Evolutionary conservation across 2,888 invertebrate genomes (phyloP), one percentile per base, ranked within the genome.

Genomic region (Parapristionchus giblindavisi): DNA sequence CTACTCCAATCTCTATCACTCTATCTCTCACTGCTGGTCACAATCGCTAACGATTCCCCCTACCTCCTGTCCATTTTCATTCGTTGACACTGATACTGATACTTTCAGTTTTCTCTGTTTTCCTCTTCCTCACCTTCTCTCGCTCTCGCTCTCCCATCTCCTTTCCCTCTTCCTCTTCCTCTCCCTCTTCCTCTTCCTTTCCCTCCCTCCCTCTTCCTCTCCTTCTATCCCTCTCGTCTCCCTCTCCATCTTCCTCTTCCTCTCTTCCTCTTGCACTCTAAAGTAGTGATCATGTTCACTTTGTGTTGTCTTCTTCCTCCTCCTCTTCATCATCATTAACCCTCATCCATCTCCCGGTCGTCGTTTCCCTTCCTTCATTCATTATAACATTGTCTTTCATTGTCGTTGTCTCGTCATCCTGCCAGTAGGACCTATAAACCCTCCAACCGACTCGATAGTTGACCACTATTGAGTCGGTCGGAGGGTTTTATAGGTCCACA

Each of bases 101-200:
- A 3, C 29, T 27, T 29, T 48, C 21, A 24, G 24, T 58, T 27
- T 17, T 58, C 24, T 27, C 27, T 24, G 11, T 24, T 58, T 24
- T 58, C 58, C 27, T 58, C 27, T 70, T 38, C 56, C 70, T 38
- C 70, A 36, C 8, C 24, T 29, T 36, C 56, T 54, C 54, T 24
- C 34, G 5, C 6, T 68, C 68, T 40, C 21, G n/a, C 14, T 17
- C 66, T 40, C 52, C 21, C 52, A 11, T 48, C 29, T 29, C 54
- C 2, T 2, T 34, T 52, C 27, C 68, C 29, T 34, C 34, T 3
- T 5, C 54, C 54, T 52, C 70, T 5, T 52, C 56, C 36, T 32
- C 27, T 8, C 11, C 24, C 24, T 56, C 11, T 56, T 6, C 6
- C n/a, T 56, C 56, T 56, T 6, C 24, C 56, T 24, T 14, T 56